These are phyloP conservation scores for Eriocheir sinensis DNA, from an alignment of 1,140 invertebrate species.

Conservation along the genomic window DNA sequence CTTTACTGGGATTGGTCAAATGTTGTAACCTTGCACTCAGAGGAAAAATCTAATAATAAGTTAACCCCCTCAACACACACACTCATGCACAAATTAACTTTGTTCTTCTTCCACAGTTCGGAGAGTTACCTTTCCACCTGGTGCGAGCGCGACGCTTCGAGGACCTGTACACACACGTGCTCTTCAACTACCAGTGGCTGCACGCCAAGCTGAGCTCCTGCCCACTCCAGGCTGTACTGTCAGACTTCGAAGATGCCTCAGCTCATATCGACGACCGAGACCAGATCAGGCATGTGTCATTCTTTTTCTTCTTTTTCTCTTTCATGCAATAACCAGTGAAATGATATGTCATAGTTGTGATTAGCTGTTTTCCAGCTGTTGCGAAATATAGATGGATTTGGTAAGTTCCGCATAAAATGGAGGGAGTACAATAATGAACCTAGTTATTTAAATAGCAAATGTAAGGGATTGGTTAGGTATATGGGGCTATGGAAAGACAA, in stretches of 20 bases:
- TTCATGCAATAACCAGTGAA: neutral
- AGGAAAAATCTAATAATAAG: no score
- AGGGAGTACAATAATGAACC: neutral
- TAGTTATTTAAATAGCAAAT: neutral
- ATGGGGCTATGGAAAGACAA: neutral
- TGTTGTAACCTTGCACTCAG: no score
- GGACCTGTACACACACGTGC: slow-evolving; percentile 95
- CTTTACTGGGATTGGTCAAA: no score
- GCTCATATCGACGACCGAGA: slow-evolving; percentile 92
- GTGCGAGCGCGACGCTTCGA: slow-evolving; percentile 94
- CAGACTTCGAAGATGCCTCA: slow-evolving; percentile 97
- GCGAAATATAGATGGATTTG: no score
- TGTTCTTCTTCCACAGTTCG: slow-evolving; percentile 87
- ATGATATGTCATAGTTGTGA: no score
- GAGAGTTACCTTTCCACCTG: slow-evolving; percentile 97
- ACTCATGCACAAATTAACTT: no score
- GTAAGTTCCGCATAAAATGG: no score
- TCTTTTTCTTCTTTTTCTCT: neutral
- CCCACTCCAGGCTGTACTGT: slow-evolving; percentile 95
- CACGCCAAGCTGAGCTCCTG: slow-evolving; percentile 97
- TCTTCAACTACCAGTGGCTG: slow-evolving; percentile 99
- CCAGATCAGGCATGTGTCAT: slow-evolving; percentile 86
- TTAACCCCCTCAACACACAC: neutral
- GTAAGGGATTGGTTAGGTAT: neutral
- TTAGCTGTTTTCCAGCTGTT: no score